A percentile compares a stretch with the other conserved stretches of the same genome.
phyloP scores from a whole-genome alignment of 2,888 invertebrate species.

The Lasioglossum zephyrum region DNA sequence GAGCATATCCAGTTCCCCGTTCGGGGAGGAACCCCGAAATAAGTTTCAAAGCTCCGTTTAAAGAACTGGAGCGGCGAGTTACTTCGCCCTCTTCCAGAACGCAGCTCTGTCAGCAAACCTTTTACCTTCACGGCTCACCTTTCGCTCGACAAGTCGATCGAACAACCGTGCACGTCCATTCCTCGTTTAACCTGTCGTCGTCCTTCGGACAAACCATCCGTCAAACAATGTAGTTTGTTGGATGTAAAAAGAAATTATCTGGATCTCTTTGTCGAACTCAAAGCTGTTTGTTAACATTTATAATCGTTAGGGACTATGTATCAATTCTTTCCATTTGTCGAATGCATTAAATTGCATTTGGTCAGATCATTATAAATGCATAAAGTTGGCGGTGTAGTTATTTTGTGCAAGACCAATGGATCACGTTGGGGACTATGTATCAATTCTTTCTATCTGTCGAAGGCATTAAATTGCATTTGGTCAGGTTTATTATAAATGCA shows the following conservation, averaged over 20 bases:
- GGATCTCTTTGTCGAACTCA: not conserved
- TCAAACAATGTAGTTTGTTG: not conserved
- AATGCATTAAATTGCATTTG: too few species aligned
- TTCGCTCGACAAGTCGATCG: not conserved
- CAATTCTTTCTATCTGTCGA: too few species aligned
- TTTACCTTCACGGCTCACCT: constrained; percentile 35
- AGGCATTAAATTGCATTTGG: too few species aligned
- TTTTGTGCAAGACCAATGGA: too few species aligned
- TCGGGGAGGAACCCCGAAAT: constrained; percentile 29
- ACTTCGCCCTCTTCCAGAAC: constrained; percentile 38
- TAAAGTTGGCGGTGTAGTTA: too few species aligned
- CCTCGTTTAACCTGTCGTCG: not conserved
- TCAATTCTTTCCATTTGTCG: too few species aligned
- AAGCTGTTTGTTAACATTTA: not conserved
- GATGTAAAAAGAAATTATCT: not conserved
- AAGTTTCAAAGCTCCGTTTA: constrained; percentile 55
- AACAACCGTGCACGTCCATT: not conserved
- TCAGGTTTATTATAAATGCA: too few species aligned
- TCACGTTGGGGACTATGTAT: too few species aligned
- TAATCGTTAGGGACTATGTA: too few species aligned
- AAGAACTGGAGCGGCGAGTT: constrained; percentile 56
- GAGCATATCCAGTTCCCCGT: constrained; percentile 6
- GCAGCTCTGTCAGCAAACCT: constrained; percentile 57
- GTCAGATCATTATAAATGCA: too few species aligned
- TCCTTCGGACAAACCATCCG: not conserved